Percentiles rank a stretch among this genome's conserved stretches.
These are phyloP conservation scores for Ceratoteleas bidentatus DNA, from an alignment of 1,140 invertebrate species.

Conservation along the genomic window DNA sequence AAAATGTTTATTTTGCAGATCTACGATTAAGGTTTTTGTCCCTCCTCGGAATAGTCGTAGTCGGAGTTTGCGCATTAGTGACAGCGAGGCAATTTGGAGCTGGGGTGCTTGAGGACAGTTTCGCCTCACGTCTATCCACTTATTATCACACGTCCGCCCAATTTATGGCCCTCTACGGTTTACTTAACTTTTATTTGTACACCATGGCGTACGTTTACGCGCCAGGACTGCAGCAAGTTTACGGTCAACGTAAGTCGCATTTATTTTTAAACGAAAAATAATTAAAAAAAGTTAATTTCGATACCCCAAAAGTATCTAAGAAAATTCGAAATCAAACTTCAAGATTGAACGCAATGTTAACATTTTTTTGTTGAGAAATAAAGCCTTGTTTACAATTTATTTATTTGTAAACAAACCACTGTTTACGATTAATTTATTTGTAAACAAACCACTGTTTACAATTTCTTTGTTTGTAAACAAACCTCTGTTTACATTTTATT, in stretches of 20 bases:
- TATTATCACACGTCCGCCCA: constrained; percentile 95
- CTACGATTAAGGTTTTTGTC: constrained; percentile 95
- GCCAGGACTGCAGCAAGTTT: constrained; percentile 89
- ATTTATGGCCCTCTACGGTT: constrained; percentile 97
- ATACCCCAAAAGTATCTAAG: not conserved
- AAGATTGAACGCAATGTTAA: too few relatives aligned
- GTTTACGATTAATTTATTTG: too few relatives aligned
- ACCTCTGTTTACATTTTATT: too few relatives aligned
- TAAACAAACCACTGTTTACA: too few relatives aligned
- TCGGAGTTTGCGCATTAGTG: constrained; percentile 89
- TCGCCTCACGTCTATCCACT: constrained; percentile 92
- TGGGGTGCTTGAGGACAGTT: constrained; percentile 95
- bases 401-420: too few relatives aligned
- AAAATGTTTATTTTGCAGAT: constrained; percentile 83
- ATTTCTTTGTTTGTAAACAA: not conserved
- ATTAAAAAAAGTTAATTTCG: not conserved
- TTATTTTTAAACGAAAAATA: not conserved
- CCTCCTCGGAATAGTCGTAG: constrained; percentile 90
- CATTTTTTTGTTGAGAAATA: too few relatives aligned
- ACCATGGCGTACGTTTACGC: constrained; percentile 97
- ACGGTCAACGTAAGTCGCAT: constrained; percentile 85
- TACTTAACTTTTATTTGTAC: constrained; percentile 96
- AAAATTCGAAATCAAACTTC: not conserved
- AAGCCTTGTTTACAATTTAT: too few relatives aligned
- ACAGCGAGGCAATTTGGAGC: constrained; percentile 92